Evolutionary conservation across 2,888 invertebrate species (phyloP).

Genomic region (Calliphora vomitoria): DNA sequence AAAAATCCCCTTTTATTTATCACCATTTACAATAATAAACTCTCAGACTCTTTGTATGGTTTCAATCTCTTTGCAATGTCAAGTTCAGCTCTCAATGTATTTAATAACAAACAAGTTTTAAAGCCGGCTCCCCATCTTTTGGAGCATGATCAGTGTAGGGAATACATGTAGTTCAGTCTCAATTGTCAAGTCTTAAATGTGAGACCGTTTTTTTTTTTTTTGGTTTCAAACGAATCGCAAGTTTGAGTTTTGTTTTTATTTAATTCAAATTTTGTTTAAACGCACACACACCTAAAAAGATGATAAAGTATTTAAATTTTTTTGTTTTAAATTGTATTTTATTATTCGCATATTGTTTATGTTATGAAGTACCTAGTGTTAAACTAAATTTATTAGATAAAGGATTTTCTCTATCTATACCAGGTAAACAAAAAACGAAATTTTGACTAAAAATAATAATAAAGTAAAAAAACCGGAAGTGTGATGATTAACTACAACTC

Average conservation of each 20-base stretch:
- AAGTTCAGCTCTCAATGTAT: conserved; percentile 31
- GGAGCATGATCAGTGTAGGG: not conserved
- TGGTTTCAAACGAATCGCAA: not conserved
- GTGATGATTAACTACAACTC: not conserved
- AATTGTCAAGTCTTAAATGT: conserved; percentile 21
- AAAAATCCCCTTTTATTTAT: conserved; percentile 1
- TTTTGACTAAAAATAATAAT: not conserved
- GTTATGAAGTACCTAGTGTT: conserved; percentile 77
- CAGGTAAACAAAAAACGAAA: conserved; percentile 73
- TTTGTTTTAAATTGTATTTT: conserved; percentile 24
- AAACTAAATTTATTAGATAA: conserved; percentile 74
- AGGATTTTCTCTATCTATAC: conserved; percentile 77
- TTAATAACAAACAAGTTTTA: conserved; percentile 27
- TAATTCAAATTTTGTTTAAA: conserved; percentile 4
- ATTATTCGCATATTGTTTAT: conserved; percentile 46
- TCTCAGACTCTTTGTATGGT: not conserved
- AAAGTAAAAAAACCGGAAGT: not conserved
- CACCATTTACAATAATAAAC: not conserved
- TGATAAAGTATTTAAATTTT: conserved; percentile 51
- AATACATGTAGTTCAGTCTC: conserved; percentile 23
- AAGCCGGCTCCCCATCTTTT: not conserved
- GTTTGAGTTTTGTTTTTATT: not conserved
- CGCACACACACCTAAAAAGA: conserved; percentile 6
- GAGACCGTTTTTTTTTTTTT: not conserved
- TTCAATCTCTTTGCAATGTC: conserved; percentile 17